Evolutionary conservation across 2,888 invertebrate species (phyloP).

Genomic region (Athalia cordata): DNA sequence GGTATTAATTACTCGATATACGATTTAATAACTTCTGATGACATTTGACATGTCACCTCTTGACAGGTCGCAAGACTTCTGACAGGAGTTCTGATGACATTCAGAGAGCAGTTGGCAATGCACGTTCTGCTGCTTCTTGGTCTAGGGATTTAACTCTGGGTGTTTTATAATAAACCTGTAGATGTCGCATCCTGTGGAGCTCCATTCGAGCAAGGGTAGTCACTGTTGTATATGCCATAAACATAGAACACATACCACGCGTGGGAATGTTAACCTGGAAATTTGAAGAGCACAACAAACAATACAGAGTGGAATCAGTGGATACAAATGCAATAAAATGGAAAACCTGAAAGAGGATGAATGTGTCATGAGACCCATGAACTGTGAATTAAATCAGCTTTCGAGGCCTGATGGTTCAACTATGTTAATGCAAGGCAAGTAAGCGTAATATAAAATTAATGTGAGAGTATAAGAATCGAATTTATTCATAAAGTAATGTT

Average conservation of each 20-base stretch:
- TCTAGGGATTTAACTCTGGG: too few species aligned
- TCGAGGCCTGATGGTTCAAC: conserved; percentile 87
- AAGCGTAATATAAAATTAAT: neutral
- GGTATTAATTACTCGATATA: too few species aligned
- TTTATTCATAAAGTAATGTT: neutral
- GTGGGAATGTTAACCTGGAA: neutral
- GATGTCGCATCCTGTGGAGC: neutral
- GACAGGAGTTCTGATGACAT: too few species aligned
- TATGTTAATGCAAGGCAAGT: conserved; percentile 84
- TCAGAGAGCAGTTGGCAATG: too few species aligned
- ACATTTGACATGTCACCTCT: too few species aligned
- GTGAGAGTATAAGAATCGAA: neutral
- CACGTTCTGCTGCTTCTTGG: too few species aligned
- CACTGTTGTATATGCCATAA: too few species aligned
- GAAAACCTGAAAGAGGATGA: conserved; percentile 56
- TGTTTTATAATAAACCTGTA: too few species aligned
- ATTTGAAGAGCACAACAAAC: neutral
- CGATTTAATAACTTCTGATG: too few species aligned
- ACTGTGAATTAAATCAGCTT: conserved; percentile 83
- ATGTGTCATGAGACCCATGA: conserved; percentile 73
- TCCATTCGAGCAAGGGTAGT: too few species aligned
- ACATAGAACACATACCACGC: neutral
- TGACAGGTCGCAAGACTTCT: too few species aligned
- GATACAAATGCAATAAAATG: conserved; percentile 7
- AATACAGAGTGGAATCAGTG: neutral